These are phyloP conservation scores for Poecilia velifera DNA, from an alignment of 2,797 vertebrate species.

Conservation along the genomic window DNA sequence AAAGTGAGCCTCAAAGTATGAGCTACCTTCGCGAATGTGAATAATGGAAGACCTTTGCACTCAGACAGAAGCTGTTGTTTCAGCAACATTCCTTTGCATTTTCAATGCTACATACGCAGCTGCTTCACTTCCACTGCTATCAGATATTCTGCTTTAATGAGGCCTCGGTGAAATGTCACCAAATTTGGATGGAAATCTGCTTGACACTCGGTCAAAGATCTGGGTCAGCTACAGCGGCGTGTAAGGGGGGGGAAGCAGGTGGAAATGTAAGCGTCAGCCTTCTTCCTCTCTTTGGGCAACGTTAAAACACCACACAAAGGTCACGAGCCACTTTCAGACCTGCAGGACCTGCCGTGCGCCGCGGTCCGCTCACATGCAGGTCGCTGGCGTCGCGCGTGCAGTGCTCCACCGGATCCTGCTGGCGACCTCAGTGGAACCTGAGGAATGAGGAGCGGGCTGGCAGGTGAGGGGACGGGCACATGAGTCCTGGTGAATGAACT, in stretches of 20 bases:
- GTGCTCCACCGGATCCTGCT: conserved; percentile 47
- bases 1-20: neutral
- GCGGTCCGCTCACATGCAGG: conserved; percentile 8
- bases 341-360: conserved; percentile 9
- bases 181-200: conserved; percentile 20
- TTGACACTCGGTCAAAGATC: conserved; percentile 15
- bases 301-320: conserved; percentile 24
- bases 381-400: conserved; percentile 38
- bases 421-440: conserved; percentile 61
- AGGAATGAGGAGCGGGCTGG: conserved; percentile 58
- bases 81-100: conserved; percentile 2
- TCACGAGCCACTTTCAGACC: conserved; percentile 27
- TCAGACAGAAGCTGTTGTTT: conserved; percentile 1
- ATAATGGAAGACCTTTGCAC: neutral
- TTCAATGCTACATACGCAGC: neutral
- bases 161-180: conserved; percentile 6
- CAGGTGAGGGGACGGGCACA: conserved; percentile 54
- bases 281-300: conserved; percentile 7
- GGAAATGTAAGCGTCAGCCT: conserved; percentile 5
- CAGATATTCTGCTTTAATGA: neutral
- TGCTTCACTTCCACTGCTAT: neutral
- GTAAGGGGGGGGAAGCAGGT: conserved; percentile 13
- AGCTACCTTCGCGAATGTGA: neutral
- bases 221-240: neutral
- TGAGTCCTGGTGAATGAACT: conserved; percentile 32